A percentile compares a stretch with the other conserved stretches of the same genome.
These are phyloP conservation scores for Phodopus roborovskii DNA, from an alignment of 2,113 vertebrate genomes.

Conservation along the genomic window DNA sequence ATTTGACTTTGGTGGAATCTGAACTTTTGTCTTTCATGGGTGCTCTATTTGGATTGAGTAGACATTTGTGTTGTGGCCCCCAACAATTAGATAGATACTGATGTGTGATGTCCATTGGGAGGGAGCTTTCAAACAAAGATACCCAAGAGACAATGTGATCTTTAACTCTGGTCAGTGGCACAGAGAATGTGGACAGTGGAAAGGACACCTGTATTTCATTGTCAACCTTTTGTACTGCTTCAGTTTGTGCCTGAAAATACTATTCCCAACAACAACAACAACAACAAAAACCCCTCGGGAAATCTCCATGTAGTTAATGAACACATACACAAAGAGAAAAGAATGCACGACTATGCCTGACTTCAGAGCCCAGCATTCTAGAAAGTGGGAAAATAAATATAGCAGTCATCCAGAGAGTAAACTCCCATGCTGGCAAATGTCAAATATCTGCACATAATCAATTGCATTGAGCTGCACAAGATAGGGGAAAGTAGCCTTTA, in stretches of 20 bases:
- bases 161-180: not conserved
- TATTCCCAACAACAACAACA: not conserved
- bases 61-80: not conserved
- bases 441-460: slow-evolving; percentile 67
- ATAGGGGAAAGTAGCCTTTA: not conserved
- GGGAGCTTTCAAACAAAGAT: not conserved
- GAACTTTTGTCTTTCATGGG: not conserved
- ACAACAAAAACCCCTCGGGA: not conserved
- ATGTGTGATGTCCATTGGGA: not conserved
- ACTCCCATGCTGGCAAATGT: slow-evolving; percentile 49
- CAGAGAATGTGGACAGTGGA: too few species aligned
- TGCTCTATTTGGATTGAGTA: not conserved
- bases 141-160: not conserved
- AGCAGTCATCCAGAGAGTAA: slow-evolving; percentile 13
- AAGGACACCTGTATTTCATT: not conserved
- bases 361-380: slow-evolving; percentile 5
- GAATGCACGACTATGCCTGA: not conserved
- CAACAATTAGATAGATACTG: not conserved
- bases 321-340: not conserved
- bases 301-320: not conserved
- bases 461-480: slow-evolving; percentile 45
- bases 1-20: too few species aligned
- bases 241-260: not conserved
- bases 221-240: not conserved
- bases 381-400: slow-evolving; percentile 62